Base-by-base conservation (phyloP, 1,140 invertebrate genomes). In the Watersipora subatra region DNA sequence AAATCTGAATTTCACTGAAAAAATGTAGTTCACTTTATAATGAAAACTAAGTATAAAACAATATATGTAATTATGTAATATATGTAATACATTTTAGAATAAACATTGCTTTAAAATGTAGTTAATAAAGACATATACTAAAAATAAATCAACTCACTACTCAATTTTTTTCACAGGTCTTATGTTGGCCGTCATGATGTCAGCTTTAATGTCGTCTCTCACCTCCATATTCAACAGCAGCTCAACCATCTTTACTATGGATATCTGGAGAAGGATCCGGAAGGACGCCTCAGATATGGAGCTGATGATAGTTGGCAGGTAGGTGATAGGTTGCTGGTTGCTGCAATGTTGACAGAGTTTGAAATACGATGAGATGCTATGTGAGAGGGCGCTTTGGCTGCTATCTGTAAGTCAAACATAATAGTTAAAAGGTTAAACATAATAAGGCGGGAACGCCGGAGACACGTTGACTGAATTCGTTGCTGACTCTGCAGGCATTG, bases 151-250 rank as follows among this genome's bases (percentile, higher is more conserved):
- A 73, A 73, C 73, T 28, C 64, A 72, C 15, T 67, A 75, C 34
- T n/a, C n/a, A n/a, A n/a, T n/a, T n/a, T n/a, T 17, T n/a, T n/a
- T n/a, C n/a, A n/a, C n/a, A n/a, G 83, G 83, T 20, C 67, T 84
- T 71, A 84, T 84, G 82, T 63, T 84, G 62, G 82, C 83, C 2
- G 83, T 83, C 17, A 83, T 84, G 82, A 73, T 84, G 73, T 78
- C 83, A 25, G 82, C 83, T 17, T 71, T 84, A 25, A 83, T 84
- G 80, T 82, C 81, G 56, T 83, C 82, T 2, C 73, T 84, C 59
- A 84, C 83, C 20, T 84, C 83, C 19, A 83, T 84, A 57, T 84
- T 84, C 73, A 84, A 84, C 74, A 83, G 81, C 20, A 79, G 77
- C 63, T 81, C 80, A 29, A 84, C 83, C 0, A 83, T 84, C 55